phyloP scores from a whole-genome alignment of 1,140 invertebrate species.

The Anthonomus grandis region DNA sequence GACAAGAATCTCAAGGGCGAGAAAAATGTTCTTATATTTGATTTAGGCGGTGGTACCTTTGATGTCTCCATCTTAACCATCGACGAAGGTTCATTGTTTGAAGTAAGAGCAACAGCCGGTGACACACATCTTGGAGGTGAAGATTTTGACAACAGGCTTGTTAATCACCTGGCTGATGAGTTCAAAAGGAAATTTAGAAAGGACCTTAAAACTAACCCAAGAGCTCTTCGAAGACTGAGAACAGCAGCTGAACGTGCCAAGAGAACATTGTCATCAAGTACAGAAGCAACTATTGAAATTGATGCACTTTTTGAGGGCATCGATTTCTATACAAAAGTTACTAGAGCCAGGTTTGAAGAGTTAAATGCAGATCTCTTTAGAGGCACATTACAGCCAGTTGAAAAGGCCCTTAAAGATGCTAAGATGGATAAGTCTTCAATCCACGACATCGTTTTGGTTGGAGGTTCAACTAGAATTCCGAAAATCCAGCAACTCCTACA shows the following conservation, averaged over 20 bases:
- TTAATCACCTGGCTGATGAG: conserved; percentile 58
- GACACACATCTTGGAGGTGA: conserved; percentile 56
- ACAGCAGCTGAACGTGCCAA: conserved; percentile 80
- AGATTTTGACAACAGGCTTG: conserved; percentile 63
- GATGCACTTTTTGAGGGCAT: conserved; percentile 71
- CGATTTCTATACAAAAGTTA: conserved; percentile 59
- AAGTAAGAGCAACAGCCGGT: conserved; percentile 65
- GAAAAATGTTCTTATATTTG: conserved; percentile 60
- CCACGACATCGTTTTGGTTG: conserved; percentile 76
- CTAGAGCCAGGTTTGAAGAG: conserved; percentile 61
- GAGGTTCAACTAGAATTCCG: conserved; percentile 72
- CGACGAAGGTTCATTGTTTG: conserved; percentile 61
- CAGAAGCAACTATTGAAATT: conserved; percentile 69
- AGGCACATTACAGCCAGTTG: conserved; percentile 56
- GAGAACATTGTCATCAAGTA: conserved; percentile 68
- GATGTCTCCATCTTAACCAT: conserved; percentile 77
- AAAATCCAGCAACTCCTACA: conserved; percentile 60
- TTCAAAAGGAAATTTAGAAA: conserved; percentile 53
- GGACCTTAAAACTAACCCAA: conserved; percentile 49
- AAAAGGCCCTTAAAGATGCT: conserved; percentile 68
- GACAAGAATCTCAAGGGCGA: conserved; percentile 73
- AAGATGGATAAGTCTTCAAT: conserved; percentile 68
- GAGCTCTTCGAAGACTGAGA: conserved; percentile 62
- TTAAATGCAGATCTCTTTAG: conserved; percentile 59
- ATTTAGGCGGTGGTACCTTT: conserved; percentile 62